Evolutionary conservation across 2,113 vertebrate species (phyloP).

Genomic region (Catharus minimus): DNA sequence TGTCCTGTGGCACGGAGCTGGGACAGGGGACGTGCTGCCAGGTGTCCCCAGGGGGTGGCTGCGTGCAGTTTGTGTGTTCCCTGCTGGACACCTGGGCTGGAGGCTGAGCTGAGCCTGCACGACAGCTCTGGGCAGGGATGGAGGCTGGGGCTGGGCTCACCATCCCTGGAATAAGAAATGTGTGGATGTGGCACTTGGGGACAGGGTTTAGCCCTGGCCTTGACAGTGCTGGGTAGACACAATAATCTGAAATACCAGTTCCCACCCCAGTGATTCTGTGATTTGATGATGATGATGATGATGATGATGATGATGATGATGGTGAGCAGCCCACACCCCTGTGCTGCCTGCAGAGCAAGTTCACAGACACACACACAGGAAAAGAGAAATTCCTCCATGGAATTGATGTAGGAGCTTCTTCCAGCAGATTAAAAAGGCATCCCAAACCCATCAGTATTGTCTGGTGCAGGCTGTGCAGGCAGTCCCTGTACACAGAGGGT

Average conservation of each 20-base stretch:
- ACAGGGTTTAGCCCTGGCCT: neutral
- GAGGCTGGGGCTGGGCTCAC: too few species aligned
- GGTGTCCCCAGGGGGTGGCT: neutral
- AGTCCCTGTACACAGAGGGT: neutral
- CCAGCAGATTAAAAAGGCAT: neutral
- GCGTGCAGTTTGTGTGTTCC: neutral
- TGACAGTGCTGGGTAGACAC: neutral
- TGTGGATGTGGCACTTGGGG: neutral
- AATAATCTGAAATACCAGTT: neutral
- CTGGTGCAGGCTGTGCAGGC: fast-evolving
- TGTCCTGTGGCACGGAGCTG: neutral
- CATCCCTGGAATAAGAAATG: fast-evolving
- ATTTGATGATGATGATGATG: neutral
- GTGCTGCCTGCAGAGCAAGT: neutral
- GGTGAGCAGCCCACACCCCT: fast-evolving
- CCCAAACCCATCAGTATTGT: fast-evolving
- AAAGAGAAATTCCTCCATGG: neutral
- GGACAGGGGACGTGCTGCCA: neutral
- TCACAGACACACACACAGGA: fast-evolving
- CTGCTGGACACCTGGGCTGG: neutral
- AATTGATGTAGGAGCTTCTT: neutral
- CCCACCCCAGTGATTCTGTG: neutral
- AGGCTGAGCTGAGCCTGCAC: neutral
- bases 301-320: neutral
- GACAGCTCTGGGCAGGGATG: fast-evolving